phyloP scores from a whole-genome alignment of 2,888 invertebrate species.

The Dusona sp. region DNA sequence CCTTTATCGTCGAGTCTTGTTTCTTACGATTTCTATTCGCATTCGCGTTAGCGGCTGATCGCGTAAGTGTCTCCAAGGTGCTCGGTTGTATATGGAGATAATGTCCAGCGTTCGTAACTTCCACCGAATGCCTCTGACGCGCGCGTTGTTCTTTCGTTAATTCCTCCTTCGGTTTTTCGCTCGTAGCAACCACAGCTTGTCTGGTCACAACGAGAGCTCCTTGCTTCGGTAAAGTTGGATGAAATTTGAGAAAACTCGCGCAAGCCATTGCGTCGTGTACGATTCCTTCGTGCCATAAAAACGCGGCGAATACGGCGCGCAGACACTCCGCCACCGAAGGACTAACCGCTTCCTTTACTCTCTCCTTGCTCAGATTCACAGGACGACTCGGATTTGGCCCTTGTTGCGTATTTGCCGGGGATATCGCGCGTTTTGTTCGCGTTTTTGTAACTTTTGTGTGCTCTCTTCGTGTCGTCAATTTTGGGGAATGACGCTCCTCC shows the following conservation, averaged over 20 bases:
- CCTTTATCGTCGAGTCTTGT: slow-evolving; percentile 86
- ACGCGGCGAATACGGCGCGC: slow-evolving; percentile 97
- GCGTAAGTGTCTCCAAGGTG: slow-evolving; percentile 91
- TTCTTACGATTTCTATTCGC: slow-evolving; percentile 89
- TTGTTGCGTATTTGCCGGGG: slow-evolving; percentile 85
- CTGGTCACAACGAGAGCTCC: slow-evolving; percentile 91
- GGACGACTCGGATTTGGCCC: slow-evolving; percentile 80
- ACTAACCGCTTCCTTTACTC: slow-evolving; percentile 93
- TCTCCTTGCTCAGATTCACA: slow-evolving; percentile 85
- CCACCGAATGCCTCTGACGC: slow-evolving; percentile 94
- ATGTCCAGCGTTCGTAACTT: slow-evolving; percentile 90
- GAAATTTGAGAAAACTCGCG: slow-evolving; percentile 97
- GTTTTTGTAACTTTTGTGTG: slow-evolving; percentile 83
- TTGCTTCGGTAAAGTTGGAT: slow-evolving; percentile 93
- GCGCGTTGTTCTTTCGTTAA: slow-evolving; percentile 88
- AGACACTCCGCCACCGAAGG: slow-evolving; percentile 96
- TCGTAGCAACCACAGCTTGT: slow-evolving; percentile 81
- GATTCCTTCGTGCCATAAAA: slow-evolving; percentile 98
- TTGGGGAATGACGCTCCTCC: slow-evolving; percentile 87
- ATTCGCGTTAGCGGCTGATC: slow-evolving; percentile 92
- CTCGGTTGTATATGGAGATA: slow-evolving; percentile 93
- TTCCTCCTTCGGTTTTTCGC: slow-evolving; percentile 85
- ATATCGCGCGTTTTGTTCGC: slow-evolving; percentile 84
- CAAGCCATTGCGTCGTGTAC: slow-evolving; percentile 99
- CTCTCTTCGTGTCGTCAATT: slow-evolving; percentile 86